These are phyloP conservation scores for Meliscaeva auricollis DNA, from an alignment of 2,888 invertebrate genomes.

Conservation along the genomic window DNA sequence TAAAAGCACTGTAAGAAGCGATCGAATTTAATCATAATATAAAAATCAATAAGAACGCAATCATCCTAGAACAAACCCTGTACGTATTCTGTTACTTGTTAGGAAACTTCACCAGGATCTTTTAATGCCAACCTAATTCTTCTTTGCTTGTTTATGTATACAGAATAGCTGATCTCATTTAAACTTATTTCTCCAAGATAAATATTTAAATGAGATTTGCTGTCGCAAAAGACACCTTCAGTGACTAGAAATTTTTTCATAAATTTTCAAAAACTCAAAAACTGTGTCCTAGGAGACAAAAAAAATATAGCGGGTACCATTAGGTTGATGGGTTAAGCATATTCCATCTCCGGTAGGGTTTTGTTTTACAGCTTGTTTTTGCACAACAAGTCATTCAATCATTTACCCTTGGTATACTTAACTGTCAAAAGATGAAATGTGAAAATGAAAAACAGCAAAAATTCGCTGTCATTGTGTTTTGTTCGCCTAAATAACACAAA, in stretches of 20 bases:
- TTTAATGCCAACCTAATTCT: no score
- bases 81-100: no score
- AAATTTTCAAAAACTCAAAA: neutral
- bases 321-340: neutral
- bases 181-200: neutral
- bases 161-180: neutral
- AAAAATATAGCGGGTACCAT: neutral
- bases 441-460: conserved; percentile 53
- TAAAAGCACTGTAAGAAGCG: no score
- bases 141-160: no score
- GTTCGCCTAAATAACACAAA: neutral
- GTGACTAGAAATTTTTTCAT: neutral
- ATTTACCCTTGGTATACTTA: conserved; percentile 34
- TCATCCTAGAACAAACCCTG: no score
- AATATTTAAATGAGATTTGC: neutral
- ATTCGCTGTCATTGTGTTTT: conserved; percentile 49
- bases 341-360: neutral
- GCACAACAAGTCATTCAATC: conserved; percentile 53
- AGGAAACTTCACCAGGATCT: no score
- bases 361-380: neutral
- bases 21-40: no score
- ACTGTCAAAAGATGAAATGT: conserved; percentile 70
- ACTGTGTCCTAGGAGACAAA: neutral
- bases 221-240: neutral
- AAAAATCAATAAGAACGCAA: no score